Evolutionary conservation across 2,113 vertebrate genomes (phyloP).

Genomic region (Stictonetta naevosa): DNA sequence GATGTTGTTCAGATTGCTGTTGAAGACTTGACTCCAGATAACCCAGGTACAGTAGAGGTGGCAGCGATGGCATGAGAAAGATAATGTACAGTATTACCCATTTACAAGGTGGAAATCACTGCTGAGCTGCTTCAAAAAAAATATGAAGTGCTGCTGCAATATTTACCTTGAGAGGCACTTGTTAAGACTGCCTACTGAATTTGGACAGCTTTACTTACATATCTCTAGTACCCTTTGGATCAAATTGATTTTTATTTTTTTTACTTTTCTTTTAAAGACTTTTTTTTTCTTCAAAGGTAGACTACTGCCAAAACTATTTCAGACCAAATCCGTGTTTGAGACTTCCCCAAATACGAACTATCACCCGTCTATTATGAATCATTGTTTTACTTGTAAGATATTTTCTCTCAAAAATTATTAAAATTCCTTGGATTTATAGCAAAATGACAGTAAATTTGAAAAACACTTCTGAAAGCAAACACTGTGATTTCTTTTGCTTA

Average conservation of each 20-base stretch:
- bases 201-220: neutral
- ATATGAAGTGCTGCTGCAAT: neutral
- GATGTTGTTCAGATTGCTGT: conserved; percentile 98
- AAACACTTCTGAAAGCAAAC: neutral
- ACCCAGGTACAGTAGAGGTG: conserved; percentile 79
- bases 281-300: neutral
- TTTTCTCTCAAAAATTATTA: neutral
- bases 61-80: neutral
- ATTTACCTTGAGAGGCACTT: neutral
- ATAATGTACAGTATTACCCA: neutral
- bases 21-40: conserved; percentile 89
- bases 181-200: rapidly evolving
- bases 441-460: neutral
- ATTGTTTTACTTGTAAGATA: neutral
- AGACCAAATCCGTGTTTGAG: neutral
- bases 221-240: neutral
- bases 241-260: neutral
- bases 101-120: neutral
- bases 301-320: neutral
- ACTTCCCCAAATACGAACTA: neutral
- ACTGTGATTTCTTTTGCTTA: neutral
- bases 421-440: neutral
- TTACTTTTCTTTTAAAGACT: neutral
- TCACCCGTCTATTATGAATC: neutral
- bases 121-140: neutral